These are phyloP conservation scores for Drosophila carrolli DNA, from an alignment of 1,140 invertebrate species.

Conservation along the genomic window DNA sequence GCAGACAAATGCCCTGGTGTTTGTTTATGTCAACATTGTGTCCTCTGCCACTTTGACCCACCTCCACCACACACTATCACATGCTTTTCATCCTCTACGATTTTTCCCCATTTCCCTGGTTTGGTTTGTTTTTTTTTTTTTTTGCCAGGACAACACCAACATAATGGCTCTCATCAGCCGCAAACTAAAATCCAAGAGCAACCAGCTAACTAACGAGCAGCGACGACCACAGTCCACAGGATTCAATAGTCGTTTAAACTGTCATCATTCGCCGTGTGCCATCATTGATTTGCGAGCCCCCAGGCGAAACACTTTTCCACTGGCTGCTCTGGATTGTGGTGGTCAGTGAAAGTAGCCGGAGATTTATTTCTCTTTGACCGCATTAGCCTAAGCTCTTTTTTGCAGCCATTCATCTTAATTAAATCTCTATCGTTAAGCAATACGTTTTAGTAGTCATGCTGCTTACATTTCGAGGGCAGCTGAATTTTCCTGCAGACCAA, in stretches of 20 bases:
- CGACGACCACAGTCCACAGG: conserved; percentile 7
- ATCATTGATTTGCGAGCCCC: conserved; percentile 39
- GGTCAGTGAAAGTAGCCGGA: conserved; percentile 17
- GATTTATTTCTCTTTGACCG: conserved; percentile 41
- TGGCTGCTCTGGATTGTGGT: not conserved
- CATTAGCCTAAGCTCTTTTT: conserved; percentile 15
- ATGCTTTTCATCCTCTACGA: not conserved
- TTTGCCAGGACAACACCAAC: conserved; percentile 15
- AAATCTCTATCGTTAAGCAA: conserved; percentile 27
- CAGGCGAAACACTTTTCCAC: not conserved
- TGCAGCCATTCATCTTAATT: conserved; percentile 39
- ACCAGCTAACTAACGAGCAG: conserved; percentile 30
- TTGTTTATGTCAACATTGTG: conserved; percentile 70
- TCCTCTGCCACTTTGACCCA: conserved; percentile 55
- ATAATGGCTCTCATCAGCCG: conserved; percentile 55
- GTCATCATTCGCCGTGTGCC: conserved; percentile 45
- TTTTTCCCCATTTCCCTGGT: conserved; percentile 14
- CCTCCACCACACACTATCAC: conserved; percentile 4
- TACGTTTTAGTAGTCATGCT: not conserved
- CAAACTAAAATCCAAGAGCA: conserved; percentile 35
- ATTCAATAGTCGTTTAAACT: conserved; percentile 53
- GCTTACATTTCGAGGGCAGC: too few species aligned
- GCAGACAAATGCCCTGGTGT: conserved; percentile 69
- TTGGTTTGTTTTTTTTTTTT: not conserved
- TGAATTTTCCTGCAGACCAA: too few species aligned